Conservation (phyloP, 2,113 vertebrate species). For the Varanus komodoensis region DNA sequence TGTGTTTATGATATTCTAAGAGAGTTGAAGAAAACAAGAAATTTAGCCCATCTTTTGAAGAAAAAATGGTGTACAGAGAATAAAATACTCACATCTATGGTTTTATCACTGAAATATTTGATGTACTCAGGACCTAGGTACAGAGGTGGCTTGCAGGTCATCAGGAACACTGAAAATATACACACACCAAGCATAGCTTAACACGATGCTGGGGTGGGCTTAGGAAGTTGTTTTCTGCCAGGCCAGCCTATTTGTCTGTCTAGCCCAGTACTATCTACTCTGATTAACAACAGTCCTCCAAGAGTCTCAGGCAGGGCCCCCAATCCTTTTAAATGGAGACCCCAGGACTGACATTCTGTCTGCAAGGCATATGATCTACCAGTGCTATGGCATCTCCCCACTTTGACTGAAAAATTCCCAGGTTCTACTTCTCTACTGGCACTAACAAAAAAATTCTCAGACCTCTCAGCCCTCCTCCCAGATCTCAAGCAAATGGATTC, state of each 20-base stretch:
- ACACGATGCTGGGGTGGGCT: no score
- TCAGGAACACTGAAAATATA: slow-evolving; percentile 85
- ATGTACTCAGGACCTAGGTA: slow-evolving; percentile 97
- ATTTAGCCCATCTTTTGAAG: background rate
- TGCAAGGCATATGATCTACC: background rate
- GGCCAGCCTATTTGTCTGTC: background rate
- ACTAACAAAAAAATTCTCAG: background rate
- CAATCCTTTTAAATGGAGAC: background rate
- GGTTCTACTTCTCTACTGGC: background rate
- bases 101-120: slow-evolving; percentile 95
- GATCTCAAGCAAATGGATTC: background rate
- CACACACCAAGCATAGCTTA: background rate
- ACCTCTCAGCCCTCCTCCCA: background rate
- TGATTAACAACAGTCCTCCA: background rate
- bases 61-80: background rate
- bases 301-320: background rate
- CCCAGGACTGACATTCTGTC: background rate
- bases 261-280: background rate
- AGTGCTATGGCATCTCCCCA: background rate
- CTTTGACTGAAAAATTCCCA: background rate
- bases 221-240: background rate
- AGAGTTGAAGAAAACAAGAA: background rate
- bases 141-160: slow-evolving; percentile 94
- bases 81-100: slow-evolving; percentile 88
- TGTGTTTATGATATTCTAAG: background rate